phyloP scores from a whole-genome alignment of 2,113 vertebrate species.

The Lamprologus sp. region DNA sequence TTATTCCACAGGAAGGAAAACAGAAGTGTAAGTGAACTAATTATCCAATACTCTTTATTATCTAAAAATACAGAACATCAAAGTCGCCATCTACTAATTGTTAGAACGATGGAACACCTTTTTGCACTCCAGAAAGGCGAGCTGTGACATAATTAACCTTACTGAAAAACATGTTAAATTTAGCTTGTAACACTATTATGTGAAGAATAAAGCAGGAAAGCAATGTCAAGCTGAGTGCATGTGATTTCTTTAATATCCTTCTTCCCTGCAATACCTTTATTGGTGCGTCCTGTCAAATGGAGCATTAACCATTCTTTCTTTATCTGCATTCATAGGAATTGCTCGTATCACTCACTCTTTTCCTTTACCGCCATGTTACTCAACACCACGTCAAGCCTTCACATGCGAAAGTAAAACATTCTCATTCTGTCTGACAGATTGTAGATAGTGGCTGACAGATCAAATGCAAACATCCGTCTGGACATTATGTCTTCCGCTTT shows the following conservation, averaged over 20 bases:
- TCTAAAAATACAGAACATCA: not conserved
- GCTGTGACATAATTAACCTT: not conserved
- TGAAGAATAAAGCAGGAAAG: not conserved
- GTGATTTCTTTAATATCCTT: not conserved
- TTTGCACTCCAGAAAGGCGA: not conserved
- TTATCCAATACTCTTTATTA: not conserved
- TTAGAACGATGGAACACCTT: not conserved
- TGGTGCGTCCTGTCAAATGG: not conserved
- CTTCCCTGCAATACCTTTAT: not conserved
- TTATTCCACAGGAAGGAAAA: not conserved
- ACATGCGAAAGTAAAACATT: slow-evolving; percentile 69
- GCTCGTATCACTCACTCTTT: slow-evolving; percentile 16
- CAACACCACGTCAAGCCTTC: slow-evolving; percentile 12
- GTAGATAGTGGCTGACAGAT: slow-evolving; percentile 10
- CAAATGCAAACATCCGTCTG: slow-evolving; percentile 40
- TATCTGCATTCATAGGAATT: slow-evolving; percentile 16
- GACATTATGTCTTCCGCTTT: slow-evolving; percentile 46
- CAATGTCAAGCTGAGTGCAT: not conserved
- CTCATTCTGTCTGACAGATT: slow-evolving; percentile 42
- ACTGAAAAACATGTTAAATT: not conserved
- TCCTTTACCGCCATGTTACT: slow-evolving; percentile 47
- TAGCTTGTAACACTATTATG: not conserved
- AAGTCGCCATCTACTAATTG: not conserved
- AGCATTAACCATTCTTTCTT: slow-evolving; percentile 2
- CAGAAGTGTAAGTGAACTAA: not conserved